Evolutionary conservation across 1,140 invertebrate species (phyloP).

Genomic region (Zophobas morio): DNA sequence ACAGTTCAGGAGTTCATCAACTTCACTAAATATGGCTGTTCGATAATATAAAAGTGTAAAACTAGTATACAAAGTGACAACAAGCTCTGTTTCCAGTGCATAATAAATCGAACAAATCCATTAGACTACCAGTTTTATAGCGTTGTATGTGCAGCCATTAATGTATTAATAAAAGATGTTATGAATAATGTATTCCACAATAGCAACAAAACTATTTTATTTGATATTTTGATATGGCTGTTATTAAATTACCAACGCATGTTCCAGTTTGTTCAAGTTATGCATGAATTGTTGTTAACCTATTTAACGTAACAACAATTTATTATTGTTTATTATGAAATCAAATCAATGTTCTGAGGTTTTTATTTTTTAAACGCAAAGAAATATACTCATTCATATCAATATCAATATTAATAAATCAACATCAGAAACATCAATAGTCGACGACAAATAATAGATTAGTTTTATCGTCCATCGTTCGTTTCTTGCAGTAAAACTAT

Average conservation of each 20-base stretch:
- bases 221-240: constrained; percentile 21
- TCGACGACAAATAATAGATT: no score
- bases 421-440: no score
- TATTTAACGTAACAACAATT: constrained; percentile 24
- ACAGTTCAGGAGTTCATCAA: no score
- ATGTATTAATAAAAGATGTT: constrained; percentile 20
- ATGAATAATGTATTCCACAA: constrained; percentile 34
- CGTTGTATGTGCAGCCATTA: constrained; percentile 13
- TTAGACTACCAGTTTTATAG: constrained; percentile 2
- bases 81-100: background rate
- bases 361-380: no score
- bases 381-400: no score
- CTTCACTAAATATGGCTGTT: no score
- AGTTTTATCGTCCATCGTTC: no score
- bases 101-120: background rate
- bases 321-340: constrained; percentile 7
- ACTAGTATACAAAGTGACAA: no score
- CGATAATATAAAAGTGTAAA: no score
- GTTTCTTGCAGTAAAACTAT: no score
- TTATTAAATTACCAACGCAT: constrained; percentile 38
- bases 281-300: constrained; percentile 23
- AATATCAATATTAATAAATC: no score
- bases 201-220: constrained; percentile 22
- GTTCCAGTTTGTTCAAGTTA: constrained; percentile 26
- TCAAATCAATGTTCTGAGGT: no score